Base-by-base conservation (phyloP, 2,113 vertebrate genomes). In the Prochilodus magdalenae region DNA sequence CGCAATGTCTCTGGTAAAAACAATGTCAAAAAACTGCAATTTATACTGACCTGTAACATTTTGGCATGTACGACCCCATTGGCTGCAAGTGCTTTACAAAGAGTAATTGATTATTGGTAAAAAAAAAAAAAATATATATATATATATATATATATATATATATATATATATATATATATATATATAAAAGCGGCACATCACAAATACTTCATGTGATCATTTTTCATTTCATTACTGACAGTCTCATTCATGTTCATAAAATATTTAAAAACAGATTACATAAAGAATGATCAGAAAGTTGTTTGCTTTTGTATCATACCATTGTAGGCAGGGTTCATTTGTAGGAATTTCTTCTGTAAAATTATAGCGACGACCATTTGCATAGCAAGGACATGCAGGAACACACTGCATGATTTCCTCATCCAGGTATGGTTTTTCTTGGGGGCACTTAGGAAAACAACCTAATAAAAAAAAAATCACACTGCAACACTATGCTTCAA, bases 381-480 rank as follows among this genome's bases (percentile, higher is more conserved):
- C 94, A 94, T 59, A 51, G 30, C 33, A 69, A 26, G 85, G 93
- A 95, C 55, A 59, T 0, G 92, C 1, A 7, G 83, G 0, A 36
- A 96, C 13, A 71, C 95, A 96, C 70, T 77, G 83, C 27, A 85
- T 92, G 15, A n/a, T 84, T 4, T 91, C 87, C 84, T 96, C 95
- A 8, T 94, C 83, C 5, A 89, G 95, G 87, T 94, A 57, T 75
- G 95, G 94, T 8, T 71, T 91, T 0, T 93, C 51, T 5, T 69
- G 0, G 2, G 93, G 93, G 79, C 95, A 96, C 51, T 87, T 89
- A 4, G 95, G 95, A 44, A 95, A 96, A 83, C 95, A 96, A 18
- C 95, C 95, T 96, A 69, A 72, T n/a, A 55, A 47, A 69, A 72
- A 65, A 2, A 15, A 57, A 63, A 4, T 22, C 8, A 79, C 1